Percentiles rank a stretch among this genome's conserved stretches.
These are phyloP conservation scores for Solen grandis DNA, from an alignment of 1,140 invertebrate species.

Conservation along the genomic window DNA sequence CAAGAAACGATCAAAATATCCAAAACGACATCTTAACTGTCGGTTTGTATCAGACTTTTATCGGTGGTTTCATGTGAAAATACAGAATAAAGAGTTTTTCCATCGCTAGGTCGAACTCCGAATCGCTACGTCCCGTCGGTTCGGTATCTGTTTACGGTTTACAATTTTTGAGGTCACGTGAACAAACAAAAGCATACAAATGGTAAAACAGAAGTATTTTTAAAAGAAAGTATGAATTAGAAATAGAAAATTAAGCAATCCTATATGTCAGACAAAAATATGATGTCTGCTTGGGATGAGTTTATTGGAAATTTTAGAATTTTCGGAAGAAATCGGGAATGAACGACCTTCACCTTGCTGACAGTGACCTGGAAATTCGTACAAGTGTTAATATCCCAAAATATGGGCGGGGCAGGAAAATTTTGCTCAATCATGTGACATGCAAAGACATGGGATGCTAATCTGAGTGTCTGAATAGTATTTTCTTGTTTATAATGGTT, in stretches of 20 bases:
- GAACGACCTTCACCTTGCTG: neutral
- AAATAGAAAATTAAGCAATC: neutral
- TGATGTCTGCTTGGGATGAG: neutral
- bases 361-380: neutral
- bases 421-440: neutral
- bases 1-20: neutral
- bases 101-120: neutral
- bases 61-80: neutral
- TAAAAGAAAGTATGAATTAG: neutral
- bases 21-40: neutral
- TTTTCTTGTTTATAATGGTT: neutral
- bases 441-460: neutral
- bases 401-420: neutral
- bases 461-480: neutral
- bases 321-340: neutral
- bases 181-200: neutral
- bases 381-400: neutral
- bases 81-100: neutral
- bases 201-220: neutral
- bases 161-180: neutral
- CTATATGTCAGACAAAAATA: too few species aligned
- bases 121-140: neutral
- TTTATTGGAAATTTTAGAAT: neutral
- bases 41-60: neutral
- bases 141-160: neutral